Conservation (phyloP, 2,113 vertebrate species). For the Parus major region DNA sequence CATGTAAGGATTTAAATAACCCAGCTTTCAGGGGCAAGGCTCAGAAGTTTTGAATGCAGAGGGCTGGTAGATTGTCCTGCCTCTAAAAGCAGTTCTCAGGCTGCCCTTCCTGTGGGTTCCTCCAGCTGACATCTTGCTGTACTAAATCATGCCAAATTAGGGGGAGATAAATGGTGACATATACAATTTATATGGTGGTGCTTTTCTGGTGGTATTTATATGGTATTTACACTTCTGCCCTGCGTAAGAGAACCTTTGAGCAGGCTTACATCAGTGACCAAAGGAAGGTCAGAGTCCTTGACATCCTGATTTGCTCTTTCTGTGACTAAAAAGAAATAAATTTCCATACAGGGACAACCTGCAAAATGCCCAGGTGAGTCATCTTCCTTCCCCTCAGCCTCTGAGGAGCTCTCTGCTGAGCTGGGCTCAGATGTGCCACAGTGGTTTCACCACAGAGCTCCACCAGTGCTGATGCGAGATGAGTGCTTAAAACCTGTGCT, state of each 20-base stretch:
- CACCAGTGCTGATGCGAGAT: background rate
- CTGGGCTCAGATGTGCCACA: background rate
- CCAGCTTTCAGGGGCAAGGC: background rate
- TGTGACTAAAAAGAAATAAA: background rate
- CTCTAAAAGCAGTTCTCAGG: background rate
- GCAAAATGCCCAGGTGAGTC: background rate
- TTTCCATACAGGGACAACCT: background rate
- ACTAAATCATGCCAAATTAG: background rate
- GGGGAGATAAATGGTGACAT: background rate
- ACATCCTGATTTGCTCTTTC: background rate
- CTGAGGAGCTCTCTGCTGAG: background rate
- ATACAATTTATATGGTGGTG: background rate
- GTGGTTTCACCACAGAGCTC: background rate
- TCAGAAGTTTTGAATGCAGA: background rate
- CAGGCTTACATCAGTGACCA: background rate
- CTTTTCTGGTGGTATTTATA: background rate
- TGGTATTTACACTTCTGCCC: background rate
- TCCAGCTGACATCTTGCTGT: background rate
- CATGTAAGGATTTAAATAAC: background rate
- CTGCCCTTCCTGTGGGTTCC: background rate
- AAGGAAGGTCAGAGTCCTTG: background rate
- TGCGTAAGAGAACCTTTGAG: background rate
- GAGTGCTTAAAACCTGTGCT: background rate
- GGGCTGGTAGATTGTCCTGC: background rate
- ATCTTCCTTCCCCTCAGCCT: background rate